These are phyloP conservation scores for Diadromus collaris DNA, from an alignment of 2,888 invertebrate genomes.

Conservation along the genomic window DNA sequence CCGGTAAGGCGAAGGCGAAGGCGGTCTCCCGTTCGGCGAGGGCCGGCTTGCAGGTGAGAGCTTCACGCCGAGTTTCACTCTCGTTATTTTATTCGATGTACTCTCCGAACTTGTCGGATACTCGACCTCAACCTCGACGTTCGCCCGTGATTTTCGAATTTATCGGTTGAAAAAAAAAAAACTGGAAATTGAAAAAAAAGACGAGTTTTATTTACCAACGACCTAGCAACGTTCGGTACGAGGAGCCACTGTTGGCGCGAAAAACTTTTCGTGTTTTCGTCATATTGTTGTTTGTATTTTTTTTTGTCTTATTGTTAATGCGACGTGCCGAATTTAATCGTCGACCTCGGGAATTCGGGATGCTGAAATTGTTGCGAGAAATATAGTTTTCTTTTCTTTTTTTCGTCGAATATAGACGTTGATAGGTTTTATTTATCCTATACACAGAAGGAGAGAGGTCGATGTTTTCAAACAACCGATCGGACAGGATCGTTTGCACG, in stretches of 20 bases:
- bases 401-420: conserved; percentile 50
- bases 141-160: conserved; percentile 74
- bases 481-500: conserved; percentile 65
- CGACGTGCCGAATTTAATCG: not conserved
- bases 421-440: conserved; percentile 19
- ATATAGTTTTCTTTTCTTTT: conserved; percentile 59
- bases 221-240: conserved; percentile 47
- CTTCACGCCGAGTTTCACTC: conserved; percentile 53
- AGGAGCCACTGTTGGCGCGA: conserved; percentile 72
- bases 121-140: too few species aligned
- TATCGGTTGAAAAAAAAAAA: conserved; percentile 89
- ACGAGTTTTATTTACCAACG: not conserved
- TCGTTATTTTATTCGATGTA: not conserved
- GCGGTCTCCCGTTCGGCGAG: conserved; percentile 99
- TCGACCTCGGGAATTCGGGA: not conserved
- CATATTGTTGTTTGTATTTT: conserved; percentile 17
- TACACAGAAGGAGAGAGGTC: conserved; percentile 39
- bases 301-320: not conserved
- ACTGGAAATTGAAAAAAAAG: conserved; percentile 3
- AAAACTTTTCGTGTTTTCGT: conserved; percentile 64
- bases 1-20: conserved; percentile 99
- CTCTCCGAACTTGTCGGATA: too few species aligned
- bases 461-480: conserved; percentile 70
- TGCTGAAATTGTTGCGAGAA: not conserved
- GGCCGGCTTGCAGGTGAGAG: conserved; percentile 97